Conservation (phyloP, 2,797 vertebrate genomes). For the Squalus acanthias region DNA sequence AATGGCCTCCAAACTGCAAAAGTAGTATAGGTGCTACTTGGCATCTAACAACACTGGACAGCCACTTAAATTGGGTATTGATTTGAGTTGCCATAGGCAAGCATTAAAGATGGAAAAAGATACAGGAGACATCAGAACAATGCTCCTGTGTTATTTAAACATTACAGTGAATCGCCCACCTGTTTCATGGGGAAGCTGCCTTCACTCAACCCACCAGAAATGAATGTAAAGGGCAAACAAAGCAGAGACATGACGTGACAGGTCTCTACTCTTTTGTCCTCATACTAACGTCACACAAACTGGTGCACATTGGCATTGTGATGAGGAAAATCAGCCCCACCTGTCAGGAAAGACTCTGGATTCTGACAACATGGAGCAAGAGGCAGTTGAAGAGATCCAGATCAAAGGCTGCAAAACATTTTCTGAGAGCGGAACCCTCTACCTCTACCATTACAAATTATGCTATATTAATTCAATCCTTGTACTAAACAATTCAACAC, state of each 20-base stretch:
- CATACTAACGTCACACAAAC: background rate
- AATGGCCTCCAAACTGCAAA: background rate
- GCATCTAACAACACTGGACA: background rate
- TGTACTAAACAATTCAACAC: background rate
- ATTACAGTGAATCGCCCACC: background rate
- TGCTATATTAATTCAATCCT: background rate
- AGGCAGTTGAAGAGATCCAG: background rate
- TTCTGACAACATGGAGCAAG: background rate
- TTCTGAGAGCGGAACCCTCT: background rate
- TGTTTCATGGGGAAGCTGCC: background rate
- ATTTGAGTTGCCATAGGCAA: background rate
- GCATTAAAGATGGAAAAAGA: background rate
- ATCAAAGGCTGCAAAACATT: background rate
- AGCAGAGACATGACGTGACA: background rate
- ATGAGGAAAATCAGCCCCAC: background rate
- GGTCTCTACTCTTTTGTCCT: background rate
- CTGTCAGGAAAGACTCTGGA: background rate
- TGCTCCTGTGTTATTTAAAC: background rate
- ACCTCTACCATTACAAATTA: background rate
- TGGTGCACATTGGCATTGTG: background rate
- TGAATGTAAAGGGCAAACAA: background rate
- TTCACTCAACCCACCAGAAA: background rate
- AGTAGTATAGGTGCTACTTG: background rate
- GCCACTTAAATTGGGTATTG: background rate
- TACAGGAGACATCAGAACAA: background rate